Evolutionary conservation across 1,140 invertebrate genomes (phyloP), one percentile per base, ranked within the genome.

Genomic region (Sycophila sp.): DNA sequence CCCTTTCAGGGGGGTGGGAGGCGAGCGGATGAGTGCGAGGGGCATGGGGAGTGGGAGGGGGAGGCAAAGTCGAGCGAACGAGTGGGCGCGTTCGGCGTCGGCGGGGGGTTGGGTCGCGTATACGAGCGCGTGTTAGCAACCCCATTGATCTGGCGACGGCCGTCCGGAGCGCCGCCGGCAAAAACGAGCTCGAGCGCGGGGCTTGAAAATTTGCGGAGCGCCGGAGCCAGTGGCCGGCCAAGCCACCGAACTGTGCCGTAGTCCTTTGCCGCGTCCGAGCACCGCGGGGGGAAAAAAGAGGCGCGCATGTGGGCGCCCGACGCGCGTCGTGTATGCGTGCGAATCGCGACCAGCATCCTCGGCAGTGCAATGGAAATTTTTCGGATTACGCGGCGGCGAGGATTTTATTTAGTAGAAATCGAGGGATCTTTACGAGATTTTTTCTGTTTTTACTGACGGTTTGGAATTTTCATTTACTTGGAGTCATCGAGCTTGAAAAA

Each of bases 121-220:
- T 85, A 83, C 80, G 76, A 81, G 83, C 76, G 69, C 81, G 82
- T 83, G 85, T 85, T 85, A 85, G 83, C 84, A 85, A 83, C 81
- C 84, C 82, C 85, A 85, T 85, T 85, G 85, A 86, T 85, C 84
- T 85, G 83, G 6, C 78, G 79, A 80, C 80, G 81, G 80, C 81
- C 80, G n/a, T n/a, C n/a, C 83, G 83, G 84, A 85, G 84, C 80
- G n/a, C n/a, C n/a, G n/a, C n/a, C n/a, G 82, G 84, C 77, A 76
- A 76, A 72, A 75, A 72, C 71, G 77, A 75, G 60, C 17, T 42
- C n/a, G 40, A 22, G 73, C 75, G 58, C 22, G 80, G 79, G 76
- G 81, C 76, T 80, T 81, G 81, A 82, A 85, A 84, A 85, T 85
- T 86, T 85, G 82, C 82, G 83, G 80, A 85, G 81, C 83, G n/a